phyloP scores from a whole-genome alignment of 2,113 vertebrate species.

The Chamaea fasciata region DNA sequence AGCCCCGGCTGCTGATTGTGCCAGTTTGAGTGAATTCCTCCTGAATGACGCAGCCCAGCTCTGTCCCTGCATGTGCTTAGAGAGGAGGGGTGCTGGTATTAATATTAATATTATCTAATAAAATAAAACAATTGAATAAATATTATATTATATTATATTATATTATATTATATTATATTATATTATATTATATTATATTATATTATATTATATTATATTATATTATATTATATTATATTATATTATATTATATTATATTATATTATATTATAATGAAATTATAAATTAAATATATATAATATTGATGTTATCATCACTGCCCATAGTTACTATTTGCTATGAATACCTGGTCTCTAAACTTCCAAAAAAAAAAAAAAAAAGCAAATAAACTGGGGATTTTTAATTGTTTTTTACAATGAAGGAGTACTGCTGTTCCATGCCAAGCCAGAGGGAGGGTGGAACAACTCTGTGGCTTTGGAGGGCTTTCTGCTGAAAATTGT shows the following conservation, averaged over 20 bases:
- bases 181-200: too few relatives aligned
- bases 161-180: too few relatives aligned
- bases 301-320: too few relatives aligned
- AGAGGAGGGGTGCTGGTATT: neutral
- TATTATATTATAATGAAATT: too few relatives aligned
- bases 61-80: neutral
- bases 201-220: too few relatives aligned
- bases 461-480: neutral
- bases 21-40: neutral
- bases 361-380: neutral
- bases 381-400: neutral
- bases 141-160: too few relatives aligned
- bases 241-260: too few relatives aligned
- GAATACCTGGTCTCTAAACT: neutral
- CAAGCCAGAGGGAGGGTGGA: too few relatives aligned
- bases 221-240: too few relatives aligned
- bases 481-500: neutral
- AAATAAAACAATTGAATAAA: too few relatives aligned
- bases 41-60: neutral
- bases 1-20: neutral
- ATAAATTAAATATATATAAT: too few relatives aligned
- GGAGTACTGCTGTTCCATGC: neutral
- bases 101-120: too few relatives aligned
- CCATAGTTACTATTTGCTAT: neutral
- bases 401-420: neutral